These are phyloP conservation scores for Monomorium pharaonis DNA, from an alignment of 1,140 invertebrate species.

Conservation along the genomic window DNA sequence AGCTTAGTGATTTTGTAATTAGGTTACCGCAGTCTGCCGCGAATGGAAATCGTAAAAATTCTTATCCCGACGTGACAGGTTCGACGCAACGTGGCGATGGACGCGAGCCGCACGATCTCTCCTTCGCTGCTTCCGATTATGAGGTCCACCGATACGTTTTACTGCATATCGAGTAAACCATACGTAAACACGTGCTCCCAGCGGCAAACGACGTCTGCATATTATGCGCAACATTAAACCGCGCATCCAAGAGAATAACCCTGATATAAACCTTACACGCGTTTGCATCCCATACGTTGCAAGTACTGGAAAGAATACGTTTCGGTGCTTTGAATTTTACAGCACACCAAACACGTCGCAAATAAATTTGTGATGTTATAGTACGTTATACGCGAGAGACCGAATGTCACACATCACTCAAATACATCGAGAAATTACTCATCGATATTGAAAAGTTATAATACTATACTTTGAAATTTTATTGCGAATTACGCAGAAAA, in stretches of 20 bases:
- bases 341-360: neutral
- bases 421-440: neutral
- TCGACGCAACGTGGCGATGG: neutral
- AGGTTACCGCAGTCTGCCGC: constrained; percentile 60
- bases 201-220: constrained; percentile 16
- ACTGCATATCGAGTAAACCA: constrained; percentile 49
- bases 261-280: constrained; percentile 15
- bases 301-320: neutral
- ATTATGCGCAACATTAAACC: constrained; percentile 51
- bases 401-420: neutral
- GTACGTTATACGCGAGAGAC: neutral
- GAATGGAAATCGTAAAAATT: constrained; percentile 56
- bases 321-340: neutral
- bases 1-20: constrained; percentile 75
- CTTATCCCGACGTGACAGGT: neutral
- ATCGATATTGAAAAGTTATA: neutral
- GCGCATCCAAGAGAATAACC: constrained; percentile 29
- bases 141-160: constrained; percentile 15
- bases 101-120: neutral
- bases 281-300: neutral
- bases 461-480: neutral
- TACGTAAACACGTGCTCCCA: constrained; percentile 49
- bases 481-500: neutral
- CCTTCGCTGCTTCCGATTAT: neutral
- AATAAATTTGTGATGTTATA: neutral